These are phyloP conservation scores for Amazona vittata DNA, from an alignment of 2,113 vertebrate species.

Conservation along the genomic window DNA sequence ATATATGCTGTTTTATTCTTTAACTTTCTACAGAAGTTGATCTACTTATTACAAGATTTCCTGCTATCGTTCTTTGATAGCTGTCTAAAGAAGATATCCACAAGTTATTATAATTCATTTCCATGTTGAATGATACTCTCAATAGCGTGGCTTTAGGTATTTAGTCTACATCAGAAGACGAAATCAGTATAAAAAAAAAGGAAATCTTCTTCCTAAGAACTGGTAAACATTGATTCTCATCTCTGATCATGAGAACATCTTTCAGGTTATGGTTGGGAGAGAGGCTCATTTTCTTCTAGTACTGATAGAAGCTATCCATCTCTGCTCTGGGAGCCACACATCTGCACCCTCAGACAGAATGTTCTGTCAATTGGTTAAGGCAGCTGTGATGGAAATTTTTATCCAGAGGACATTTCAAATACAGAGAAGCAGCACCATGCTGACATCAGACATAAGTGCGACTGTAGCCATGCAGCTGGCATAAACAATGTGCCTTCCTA, in stretches of 20 bases:
- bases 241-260: background rate
- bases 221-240: background rate
- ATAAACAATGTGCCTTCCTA: background rate
- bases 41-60: background rate
- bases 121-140: background rate
- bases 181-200: background rate
- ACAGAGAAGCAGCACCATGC: constrained; percentile 5
- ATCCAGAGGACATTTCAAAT: constrained; percentile 51
- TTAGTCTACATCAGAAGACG: background rate
- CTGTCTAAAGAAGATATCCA: background rate
- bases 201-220: background rate
- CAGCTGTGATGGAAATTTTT: constrained; percentile 52
- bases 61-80: background rate
- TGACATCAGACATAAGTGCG: background rate
- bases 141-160: background rate
- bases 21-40: background rate
- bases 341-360: constrained; percentile 37
- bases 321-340: constrained; percentile 22
- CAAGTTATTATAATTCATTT: background rate
- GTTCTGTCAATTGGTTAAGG: constrained; percentile 33
- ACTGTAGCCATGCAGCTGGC: background rate
- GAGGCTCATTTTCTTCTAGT: constrained; percentile 1
- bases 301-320: constrained; percentile 12
- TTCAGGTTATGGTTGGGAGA: constrained; percentile 1
- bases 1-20: background rate